Evolutionary conservation across 2,888 invertebrate species (phyloP).

Genomic region (Polydrusus pterygomalis): DNA sequence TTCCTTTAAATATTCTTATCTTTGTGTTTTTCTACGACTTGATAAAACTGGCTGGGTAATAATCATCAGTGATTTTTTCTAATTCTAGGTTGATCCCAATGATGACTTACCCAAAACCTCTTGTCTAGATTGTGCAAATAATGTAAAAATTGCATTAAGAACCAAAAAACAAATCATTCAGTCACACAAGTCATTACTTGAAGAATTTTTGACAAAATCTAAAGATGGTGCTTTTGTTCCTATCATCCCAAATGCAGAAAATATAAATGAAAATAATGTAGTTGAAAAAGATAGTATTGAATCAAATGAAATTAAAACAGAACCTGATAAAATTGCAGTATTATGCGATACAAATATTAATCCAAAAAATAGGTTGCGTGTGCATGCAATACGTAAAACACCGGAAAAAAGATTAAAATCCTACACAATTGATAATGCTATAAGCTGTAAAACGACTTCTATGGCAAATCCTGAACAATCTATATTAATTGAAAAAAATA

Average conservation of each 20-base stretch:
- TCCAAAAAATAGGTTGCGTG: neutral
- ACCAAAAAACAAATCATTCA: constrained; percentile 62
- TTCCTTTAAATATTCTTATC: no score
- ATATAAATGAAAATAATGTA: neutral
- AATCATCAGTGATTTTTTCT: no score
- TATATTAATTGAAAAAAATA: neutral
- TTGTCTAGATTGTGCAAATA: constrained; percentile 63
- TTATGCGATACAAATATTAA: neutral
- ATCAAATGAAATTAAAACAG: neutral
- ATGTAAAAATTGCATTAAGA: constrained; percentile 61
- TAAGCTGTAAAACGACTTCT: neutral
- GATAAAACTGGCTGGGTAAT: no score
- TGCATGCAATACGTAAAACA: neutral
- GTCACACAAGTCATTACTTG: constrained; percentile 59
- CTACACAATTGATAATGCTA: neutral
- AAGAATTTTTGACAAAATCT: constrained; percentile 41
- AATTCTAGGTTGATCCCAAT: constrained; percentile 60
- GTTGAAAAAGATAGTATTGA: neutral
- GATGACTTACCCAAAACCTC: constrained; percentile 63
- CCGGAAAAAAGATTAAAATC: neutral
- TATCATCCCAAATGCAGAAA: neutral
- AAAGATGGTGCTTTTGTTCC: neutral
- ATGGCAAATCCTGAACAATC: neutral
- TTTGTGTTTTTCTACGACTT: no score
- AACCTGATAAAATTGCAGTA: neutral